These are phyloP conservation scores for Drosophila eugracilis DNA, from an alignment of 1,140 invertebrate genomes.

Conservation along the genomic window DNA sequence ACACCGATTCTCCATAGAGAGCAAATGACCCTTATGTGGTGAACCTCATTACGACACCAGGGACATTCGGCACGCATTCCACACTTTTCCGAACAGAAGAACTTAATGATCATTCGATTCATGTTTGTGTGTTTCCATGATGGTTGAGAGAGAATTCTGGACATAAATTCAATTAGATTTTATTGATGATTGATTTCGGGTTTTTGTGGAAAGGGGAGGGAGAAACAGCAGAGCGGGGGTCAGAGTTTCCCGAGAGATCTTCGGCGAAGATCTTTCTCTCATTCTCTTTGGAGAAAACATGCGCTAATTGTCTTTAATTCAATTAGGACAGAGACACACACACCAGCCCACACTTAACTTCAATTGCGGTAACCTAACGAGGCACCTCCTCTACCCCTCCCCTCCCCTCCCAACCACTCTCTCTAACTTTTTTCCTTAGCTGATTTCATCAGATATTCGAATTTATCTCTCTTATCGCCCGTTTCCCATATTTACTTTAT, in stretches of 20 bases:
- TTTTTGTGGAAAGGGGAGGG: constrained; percentile 8
- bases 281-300: constrained; percentile 9
- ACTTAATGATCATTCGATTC: constrained; percentile 45
- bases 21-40: constrained; percentile 52
- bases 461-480: constrained; percentile 18
- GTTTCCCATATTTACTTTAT: constrained; percentile 22
- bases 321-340: constrained; percentile 47
- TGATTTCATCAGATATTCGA: constrained; percentile 34
- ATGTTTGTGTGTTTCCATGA: constrained; percentile 20
- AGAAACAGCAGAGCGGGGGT: constrained; percentile 3
- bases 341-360: constrained; percentile 34
- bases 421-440: neutral
- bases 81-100: neutral
- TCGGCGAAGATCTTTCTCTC: constrained; percentile 20
- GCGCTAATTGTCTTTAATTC: constrained; percentile 73
- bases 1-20: constrained; percentile 4
- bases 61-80: constrained; percentile 45
- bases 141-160: constrained; percentile 23
- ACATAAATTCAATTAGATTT: constrained; percentile 77
- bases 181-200: constrained; percentile 79
- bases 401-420: neutral
- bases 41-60: constrained; percentile 41
- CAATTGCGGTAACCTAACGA: constrained; percentile 53
- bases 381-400: neutral
- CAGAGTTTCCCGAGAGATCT: constrained; percentile 29